phyloP scores from a whole-genome alignment of 2,113 vertebrate genomes.

The Corapipo altera region DNA sequence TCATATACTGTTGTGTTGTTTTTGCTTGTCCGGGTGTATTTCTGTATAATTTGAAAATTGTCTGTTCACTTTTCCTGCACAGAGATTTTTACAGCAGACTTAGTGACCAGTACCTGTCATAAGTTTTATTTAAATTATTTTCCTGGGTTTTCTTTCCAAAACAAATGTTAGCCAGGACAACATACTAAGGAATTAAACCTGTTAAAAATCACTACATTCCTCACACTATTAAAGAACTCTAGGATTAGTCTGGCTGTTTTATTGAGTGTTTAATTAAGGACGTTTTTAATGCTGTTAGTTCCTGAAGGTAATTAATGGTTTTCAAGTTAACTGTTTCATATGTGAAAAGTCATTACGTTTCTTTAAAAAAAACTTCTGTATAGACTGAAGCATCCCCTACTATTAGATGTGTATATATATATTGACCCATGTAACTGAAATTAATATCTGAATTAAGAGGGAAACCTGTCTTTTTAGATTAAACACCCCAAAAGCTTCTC shows the following conservation, averaged over 20 bases:
- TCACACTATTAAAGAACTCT: slow-evolving; percentile 2
- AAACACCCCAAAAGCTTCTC: background rate
- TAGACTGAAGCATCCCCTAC: background rate
- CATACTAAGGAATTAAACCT: background rate
- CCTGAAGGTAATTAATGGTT: background rate
- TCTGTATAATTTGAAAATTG: background rate
- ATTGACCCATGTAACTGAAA: background rate
- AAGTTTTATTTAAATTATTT: background rate
- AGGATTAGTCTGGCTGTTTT: slow-evolving; percentile 11
- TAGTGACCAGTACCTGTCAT: background rate
- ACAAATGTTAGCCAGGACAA: background rate
- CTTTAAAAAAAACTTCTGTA: background rate
- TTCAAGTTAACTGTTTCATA: slow-evolving; percentile 5
- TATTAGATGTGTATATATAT: background rate
- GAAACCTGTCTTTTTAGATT: background rate
- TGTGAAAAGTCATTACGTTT: background rate
- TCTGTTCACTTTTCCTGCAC: background rate
- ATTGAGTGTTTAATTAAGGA: background rate
- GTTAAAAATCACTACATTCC: slow-evolving; percentile 37
- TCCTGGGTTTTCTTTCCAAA: background rate
- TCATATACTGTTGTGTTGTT: background rate
- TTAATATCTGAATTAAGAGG: background rate
- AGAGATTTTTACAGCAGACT: background rate
- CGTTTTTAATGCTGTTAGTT: background rate
- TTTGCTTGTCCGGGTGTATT: background rate